A percentile compares a stretch with the other conserved stretches of the same genome.
phyloP scores from a whole-genome alignment of 2,113 vertebrate species.

The Neotoma lepida region DNA sequence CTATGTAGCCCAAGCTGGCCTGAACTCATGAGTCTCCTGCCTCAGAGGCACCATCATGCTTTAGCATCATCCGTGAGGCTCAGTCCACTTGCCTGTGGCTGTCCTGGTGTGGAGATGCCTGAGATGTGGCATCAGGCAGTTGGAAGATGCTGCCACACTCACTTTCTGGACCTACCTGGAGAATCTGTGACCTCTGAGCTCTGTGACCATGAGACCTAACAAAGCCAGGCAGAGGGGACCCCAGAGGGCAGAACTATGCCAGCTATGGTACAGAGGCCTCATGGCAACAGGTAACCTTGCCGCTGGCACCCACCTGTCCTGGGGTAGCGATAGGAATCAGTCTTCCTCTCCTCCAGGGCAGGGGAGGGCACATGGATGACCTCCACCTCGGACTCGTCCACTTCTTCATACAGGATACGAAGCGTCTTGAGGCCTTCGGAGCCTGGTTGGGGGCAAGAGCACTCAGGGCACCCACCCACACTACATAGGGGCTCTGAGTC shows the following conservation, averaged over 20 bases:
- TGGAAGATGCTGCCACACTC: not conserved
- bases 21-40: not conserved
- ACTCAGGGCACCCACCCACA: fast-evolving
- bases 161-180: not conserved
- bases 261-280: not conserved
- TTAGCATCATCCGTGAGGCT: not conserved
- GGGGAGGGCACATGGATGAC: slow-evolving; percentile 97
- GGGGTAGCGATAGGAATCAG: slow-evolving; percentile 96
- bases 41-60: not conserved
- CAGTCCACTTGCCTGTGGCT: not conserved
- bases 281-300: no score
- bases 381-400: slow-evolving; percentile 97
- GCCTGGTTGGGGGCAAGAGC: slow-evolving; percentile 68
- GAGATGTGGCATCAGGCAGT: no score
- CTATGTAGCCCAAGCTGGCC: not conserved
- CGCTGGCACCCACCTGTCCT: slow-evolving; percentile 89
- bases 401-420: slow-evolving; percentile 95
- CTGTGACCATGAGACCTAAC: not conserved
- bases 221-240: not conserved
- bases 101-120: not conserved
- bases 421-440: slow-evolving; percentile 89
- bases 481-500: not conserved
- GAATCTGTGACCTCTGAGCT: not conserved
- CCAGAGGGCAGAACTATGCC: not conserved
- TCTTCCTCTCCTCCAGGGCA: slow-evolving; percentile 95